Percentiles rank a stretch among this genome's conserved stretches.
These are phyloP conservation scores for Psilanteris sp. DNA, from an alignment of 1,140 invertebrate species.

Conservation along the genomic window DNA sequence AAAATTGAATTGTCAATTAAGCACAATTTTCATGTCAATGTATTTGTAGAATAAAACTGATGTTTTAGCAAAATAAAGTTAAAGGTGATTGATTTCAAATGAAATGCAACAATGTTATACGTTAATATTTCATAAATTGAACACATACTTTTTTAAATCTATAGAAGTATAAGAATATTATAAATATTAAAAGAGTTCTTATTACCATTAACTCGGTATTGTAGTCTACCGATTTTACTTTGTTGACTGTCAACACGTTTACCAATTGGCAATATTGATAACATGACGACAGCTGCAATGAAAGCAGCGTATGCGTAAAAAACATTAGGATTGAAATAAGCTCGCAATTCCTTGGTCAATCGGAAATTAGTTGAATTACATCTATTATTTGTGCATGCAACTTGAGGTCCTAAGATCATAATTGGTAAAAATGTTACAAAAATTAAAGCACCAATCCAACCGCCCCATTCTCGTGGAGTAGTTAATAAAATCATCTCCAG, in stretches of 20 bases:
- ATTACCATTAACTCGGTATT: conserved; percentile 76
- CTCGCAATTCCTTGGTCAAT: conserved; percentile 62
- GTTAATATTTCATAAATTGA: no score
- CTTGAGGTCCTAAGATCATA: conserved; percentile 67
- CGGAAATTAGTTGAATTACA: conserved; percentile 63
- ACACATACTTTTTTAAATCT: no score
- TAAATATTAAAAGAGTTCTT: no score
- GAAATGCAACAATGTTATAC: no score
- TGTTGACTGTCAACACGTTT: conserved; percentile 69
- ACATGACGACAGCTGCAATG: conserved; percentile 60
- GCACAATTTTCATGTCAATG: no score
- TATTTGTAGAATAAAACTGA: no score
- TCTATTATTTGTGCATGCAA: conserved; percentile 68
- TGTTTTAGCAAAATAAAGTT: no score
- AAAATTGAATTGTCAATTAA: no score
- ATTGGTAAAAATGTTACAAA: conserved; percentile 52
- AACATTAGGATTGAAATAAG: conserved; percentile 67
- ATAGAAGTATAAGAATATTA: no score
- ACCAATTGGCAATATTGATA: conserved; percentile 73
- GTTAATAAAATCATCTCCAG: conserved; percentile 68
- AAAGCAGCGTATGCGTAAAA: conserved; percentile 67
- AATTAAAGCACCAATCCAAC: conserved; percentile 69
- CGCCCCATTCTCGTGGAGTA: conserved; percentile 75
- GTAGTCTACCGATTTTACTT: conserved; percentile 69
- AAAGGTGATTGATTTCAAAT: no score